Percentiles rank a stretch among this genome's conserved stretches.
Evolutionary conservation across 2,888 invertebrate genomes (phyloP).

Genomic region (Venusia cambrica): DNA sequence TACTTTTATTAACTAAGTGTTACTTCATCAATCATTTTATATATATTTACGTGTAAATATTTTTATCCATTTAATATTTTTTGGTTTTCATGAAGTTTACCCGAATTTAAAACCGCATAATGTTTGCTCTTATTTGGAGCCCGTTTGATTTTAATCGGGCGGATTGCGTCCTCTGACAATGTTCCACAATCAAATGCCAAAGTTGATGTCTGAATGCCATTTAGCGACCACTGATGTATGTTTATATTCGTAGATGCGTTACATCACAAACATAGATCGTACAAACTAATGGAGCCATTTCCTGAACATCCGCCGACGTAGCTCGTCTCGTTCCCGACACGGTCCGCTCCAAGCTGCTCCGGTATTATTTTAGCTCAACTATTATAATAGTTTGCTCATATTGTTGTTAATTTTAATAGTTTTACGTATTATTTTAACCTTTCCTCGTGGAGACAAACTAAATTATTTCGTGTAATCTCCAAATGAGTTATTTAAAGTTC

Average conservation of each 20-base stretch:
- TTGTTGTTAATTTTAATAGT: conserved; percentile 73
- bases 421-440: conserved; percentile 50
- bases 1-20: conserved; percentile 78
- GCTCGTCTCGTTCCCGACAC: conserved; percentile 50
- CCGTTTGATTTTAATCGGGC: conserved; percentile 25
- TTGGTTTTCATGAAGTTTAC: conserved; percentile 74
- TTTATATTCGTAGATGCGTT: conserved; percentile 63
- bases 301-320: conserved; percentile 49
- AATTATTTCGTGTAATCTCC: conserved; percentile 61
- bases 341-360: conserved; percentile 78
- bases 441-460: conserved; percentile 59
- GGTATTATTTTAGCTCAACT: conserved; percentile 77
- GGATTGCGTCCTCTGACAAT: conserved; percentile 37
- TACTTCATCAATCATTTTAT: conserved; percentile 80
- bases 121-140: conserved; percentile 16
- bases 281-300: conserved; percentile 77
- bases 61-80: conserved; percentile 75
- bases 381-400: conserved; percentile 74
- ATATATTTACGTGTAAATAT: conserved; percentile 75
- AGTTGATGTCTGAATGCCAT: conserved; percentile 75
- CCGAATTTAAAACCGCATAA: conserved; percentile 55
- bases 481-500: conserved; percentile 62
- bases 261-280: conserved; percentile 77
- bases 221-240: conserved; percentile 59
- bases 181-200: conserved; percentile 69